These are phyloP conservation scores for Rhinatrema bivittatum DNA, from an alignment of 2,797 vertebrate species.

Conservation along the genomic window DNA sequence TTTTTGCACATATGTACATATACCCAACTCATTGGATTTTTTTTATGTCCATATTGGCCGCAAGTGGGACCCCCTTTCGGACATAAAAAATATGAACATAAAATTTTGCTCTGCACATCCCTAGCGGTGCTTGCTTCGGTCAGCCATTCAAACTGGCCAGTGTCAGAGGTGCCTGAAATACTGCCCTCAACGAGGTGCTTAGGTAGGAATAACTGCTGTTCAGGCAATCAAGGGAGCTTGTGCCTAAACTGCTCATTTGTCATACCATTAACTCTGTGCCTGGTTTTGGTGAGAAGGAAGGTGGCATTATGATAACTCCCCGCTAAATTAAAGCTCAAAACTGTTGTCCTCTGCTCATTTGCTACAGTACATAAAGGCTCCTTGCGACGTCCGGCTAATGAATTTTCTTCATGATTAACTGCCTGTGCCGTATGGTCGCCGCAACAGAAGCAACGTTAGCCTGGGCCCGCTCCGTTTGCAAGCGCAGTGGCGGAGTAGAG, in stretches of 20 bases:
- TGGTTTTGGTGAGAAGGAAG: conserved; percentile 15
- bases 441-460: conserved; percentile 33
- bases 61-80: too few relatives aligned
- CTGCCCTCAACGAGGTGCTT: not conserved
- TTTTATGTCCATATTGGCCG: too few relatives aligned
- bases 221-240: conserved; percentile 17
- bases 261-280: conserved; percentile 23
- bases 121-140: too few relatives aligned
- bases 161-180: not conserved
- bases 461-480: not conserved
- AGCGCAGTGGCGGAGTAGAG: conserved; percentile 27
- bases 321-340: conserved; percentile 39
- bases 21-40: too few relatives aligned
- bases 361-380: conserved; percentile 34
- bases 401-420: conserved; percentile 60
- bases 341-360: conserved; percentile 35
- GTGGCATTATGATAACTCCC: conserved; percentile 20
- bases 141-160: not conserved
- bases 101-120: too few relatives aligned
- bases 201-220: not conserved
- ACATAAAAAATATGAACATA: too few relatives aligned
- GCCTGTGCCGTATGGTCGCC: conserved; percentile 24
- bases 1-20: too few relatives aligned
- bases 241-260: conserved; percentile 30
- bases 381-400: conserved; percentile 52